These are phyloP conservation scores for Dendropsophus ebraccatus DNA, from an alignment of 2,113 vertebrate genomes.

Conservation along the genomic window DNA sequence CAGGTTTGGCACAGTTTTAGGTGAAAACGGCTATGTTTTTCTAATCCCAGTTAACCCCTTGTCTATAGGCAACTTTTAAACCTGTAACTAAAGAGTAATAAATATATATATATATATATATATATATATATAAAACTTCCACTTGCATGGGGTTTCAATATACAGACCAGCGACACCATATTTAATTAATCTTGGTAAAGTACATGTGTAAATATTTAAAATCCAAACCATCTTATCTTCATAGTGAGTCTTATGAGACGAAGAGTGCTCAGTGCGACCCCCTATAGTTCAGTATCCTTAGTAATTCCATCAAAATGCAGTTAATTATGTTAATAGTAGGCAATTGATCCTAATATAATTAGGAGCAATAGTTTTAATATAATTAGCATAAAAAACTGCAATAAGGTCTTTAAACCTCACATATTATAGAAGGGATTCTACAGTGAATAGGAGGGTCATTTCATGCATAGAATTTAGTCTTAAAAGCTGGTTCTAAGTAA, in stretches of 20 bases:
- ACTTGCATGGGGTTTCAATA: no score
- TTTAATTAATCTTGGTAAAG: not conserved
- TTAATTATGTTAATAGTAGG: not conserved
- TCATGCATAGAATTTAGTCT: constrained; percentile 56
- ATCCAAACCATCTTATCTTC: not conserved
- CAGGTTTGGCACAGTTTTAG: no score
- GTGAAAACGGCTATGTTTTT: no score
- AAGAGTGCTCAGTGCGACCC: no score
- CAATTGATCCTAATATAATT: not conserved
- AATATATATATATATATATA: no score
- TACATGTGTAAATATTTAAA: not conserved
- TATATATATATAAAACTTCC: no score
- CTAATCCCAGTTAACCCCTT: no score
- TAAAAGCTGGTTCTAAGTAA: constrained; percentile 46
- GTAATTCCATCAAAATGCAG: not conserved
- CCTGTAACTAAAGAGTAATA: no score
- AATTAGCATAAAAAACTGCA: constrained; percentile 5
- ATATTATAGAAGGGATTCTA: not conserved
- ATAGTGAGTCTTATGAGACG: not conserved
- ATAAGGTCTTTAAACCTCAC: not conserved
- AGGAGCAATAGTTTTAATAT: not conserved
- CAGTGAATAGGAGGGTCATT: constrained; percentile 26
- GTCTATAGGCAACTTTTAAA: no score
- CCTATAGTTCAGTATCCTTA: not conserved
- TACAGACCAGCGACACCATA: no score